Conservation (phyloP, 2,888 invertebrate genomes). For the Dione vanillae region DNA sequence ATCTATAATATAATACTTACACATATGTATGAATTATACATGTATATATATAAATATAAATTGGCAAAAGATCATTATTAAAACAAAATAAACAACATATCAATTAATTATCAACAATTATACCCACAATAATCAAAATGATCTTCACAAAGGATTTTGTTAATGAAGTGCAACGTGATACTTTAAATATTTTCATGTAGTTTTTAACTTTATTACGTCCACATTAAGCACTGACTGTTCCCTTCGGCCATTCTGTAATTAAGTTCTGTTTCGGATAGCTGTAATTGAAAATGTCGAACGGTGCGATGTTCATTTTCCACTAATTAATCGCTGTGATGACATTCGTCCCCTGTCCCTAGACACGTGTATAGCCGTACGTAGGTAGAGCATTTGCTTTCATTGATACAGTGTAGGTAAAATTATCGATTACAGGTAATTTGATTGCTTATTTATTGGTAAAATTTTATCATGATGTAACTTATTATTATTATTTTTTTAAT, state of each 20-base stretch:
- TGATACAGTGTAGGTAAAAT: conserved; percentile 14
- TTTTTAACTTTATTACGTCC: conserved; percentile 66
- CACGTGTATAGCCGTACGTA: conserved; percentile 14
- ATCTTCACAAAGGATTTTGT: conserved; percentile 6
- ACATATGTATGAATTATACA: too few relatives aligned
- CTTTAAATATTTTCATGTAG: conserved; percentile 54
- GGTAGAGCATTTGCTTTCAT: conserved; percentile 21
- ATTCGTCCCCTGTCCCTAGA: conserved; percentile 57
- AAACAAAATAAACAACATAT: not conserved
- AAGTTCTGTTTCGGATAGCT: conserved; percentile 66
- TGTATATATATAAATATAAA: too few relatives aligned
- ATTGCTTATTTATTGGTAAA: not conserved
- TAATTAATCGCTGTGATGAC: conserved; percentile 82
- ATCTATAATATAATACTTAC: too few relatives aligned
- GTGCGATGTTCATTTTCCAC: conserved; percentile 81
- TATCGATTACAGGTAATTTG: conserved; percentile 1
- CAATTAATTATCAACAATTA: conserved; percentile 1
- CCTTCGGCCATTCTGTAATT: conserved; percentile 70
- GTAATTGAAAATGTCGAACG: conserved; percentile 82
- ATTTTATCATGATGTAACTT: too few relatives aligned
- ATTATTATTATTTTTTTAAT: too few relatives aligned
- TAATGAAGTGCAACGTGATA: conserved; percentile 31
- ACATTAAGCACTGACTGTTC: conserved; percentile 64
- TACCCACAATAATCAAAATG: not conserved
- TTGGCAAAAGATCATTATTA: not conserved